A percentile compares a stretch with the other conserved stretches of the same genome.
These are phyloP conservation scores for Mormyrus proboscirostris DNA, from an alignment of 2,797 vertebrate species.

Conservation along the genomic window DNA sequence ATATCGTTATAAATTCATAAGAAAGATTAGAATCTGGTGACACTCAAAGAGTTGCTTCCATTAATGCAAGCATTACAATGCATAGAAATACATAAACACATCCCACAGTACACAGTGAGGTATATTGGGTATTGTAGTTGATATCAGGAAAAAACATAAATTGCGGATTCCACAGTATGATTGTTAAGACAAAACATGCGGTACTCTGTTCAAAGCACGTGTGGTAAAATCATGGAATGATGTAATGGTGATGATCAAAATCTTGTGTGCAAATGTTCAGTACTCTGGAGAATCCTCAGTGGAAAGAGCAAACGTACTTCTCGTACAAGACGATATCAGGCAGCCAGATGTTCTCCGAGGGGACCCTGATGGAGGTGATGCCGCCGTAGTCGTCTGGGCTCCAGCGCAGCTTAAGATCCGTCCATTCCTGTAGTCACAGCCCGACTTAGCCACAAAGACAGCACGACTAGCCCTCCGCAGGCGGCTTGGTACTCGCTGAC, in stretches of 20 bases:
- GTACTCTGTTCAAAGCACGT: neutral
- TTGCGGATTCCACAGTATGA: neutral
- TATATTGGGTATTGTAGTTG: neutral
- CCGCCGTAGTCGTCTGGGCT: constrained; percentile 87
- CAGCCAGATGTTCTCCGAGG: constrained; percentile 91
- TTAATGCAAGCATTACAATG: neutral
- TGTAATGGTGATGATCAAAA: neutral
- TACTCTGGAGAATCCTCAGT: neutral
- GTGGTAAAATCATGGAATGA: neutral
- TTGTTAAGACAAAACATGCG: neutral
- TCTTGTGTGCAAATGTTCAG: neutral
- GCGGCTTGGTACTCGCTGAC: neutral
- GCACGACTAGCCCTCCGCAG: neutral
- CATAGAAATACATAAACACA: neutral
- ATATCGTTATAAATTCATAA: neutral
- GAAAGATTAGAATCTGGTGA: neutral
- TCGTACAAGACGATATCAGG: constrained; percentile 95
- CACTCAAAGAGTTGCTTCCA: neutral
- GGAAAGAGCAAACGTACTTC: constrained; percentile 69
- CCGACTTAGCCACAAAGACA: neutral
- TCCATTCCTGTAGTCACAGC: constrained; percentile 74
- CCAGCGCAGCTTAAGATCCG: constrained; percentile 84
- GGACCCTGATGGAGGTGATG: constrained; percentile 84
- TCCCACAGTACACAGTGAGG: neutral
- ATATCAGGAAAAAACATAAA: neutral